Evolutionary conservation across 1,140 invertebrate species (phyloP).

Genomic region (Temnothorax longispinosus): DNA sequence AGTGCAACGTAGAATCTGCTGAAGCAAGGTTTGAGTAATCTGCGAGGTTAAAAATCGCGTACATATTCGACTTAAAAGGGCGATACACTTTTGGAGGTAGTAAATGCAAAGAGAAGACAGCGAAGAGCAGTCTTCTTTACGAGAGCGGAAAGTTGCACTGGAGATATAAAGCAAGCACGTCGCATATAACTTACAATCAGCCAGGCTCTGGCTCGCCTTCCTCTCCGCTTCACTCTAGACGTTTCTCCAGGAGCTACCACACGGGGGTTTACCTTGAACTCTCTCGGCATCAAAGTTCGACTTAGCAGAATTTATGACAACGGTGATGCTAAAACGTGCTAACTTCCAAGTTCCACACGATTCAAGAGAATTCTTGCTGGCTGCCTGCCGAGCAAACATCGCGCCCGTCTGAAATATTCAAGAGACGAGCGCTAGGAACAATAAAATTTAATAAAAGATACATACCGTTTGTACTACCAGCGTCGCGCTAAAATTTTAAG

Average conservation of each 20-base stretch:
- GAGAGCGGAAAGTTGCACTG: constrained; percentile 85
- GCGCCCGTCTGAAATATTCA: constrained; percentile 54
- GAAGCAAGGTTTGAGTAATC: constrained; percentile 49
- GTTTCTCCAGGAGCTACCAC: constrained; percentile 71
- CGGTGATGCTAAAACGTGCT: constrained; percentile 60
- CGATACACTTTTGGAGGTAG: constrained; percentile 76
- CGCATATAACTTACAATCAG: constrained; percentile 86
- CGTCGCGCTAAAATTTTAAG: constrained; percentile 51
- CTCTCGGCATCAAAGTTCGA: constrained; percentile 72
- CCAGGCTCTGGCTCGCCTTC: constrained; percentile 72
- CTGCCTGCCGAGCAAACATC: constrained; percentile 54
- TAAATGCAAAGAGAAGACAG: constrained; percentile 76
- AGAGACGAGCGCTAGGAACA: constrained; percentile 42
- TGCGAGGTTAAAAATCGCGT: constrained; percentile 78
- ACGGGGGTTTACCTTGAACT: constrained; percentile 73
- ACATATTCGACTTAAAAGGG: constrained; percentile 76
- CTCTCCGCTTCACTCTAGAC: constrained; percentile 74
- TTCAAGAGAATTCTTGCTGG: constrained; percentile 55
- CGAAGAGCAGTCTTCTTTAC: constrained; percentile 81
- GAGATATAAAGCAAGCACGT: constrained; percentile 85
- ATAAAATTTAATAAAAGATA: constrained; percentile 59
- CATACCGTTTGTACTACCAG: constrained; percentile 27
- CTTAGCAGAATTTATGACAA: constrained; percentile 73
- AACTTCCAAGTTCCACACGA: constrained; percentile 60
- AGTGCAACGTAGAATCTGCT: not conserved